Base-by-base conservation (phyloP, 2,797 vertebrate species). In the Peromyscus attwateri region DNA sequence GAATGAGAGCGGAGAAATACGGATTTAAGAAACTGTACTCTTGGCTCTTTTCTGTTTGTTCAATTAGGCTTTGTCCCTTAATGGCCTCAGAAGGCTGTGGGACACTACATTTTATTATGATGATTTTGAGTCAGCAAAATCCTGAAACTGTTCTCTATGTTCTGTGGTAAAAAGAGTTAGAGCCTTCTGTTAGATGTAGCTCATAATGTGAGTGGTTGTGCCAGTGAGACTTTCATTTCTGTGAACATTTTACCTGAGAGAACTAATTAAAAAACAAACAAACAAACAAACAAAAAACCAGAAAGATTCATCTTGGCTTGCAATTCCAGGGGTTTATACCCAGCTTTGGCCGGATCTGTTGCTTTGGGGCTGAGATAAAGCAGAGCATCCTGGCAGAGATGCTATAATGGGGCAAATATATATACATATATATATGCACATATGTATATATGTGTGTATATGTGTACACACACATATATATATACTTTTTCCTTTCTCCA, bases 101-200 rank as follows among this genome's bases (percentile, higher is more conserved):
- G 91, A 37, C 12, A 87, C 19, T 55, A 68, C 66, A 68, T 93
- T 92, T 83, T 80, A 66, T 88, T 92, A 17, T 73, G 73, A 60
- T 87, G 79, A 92, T 87, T 85, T 79, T 96, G 93, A 97, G 77
- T 95, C 88, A 94, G 52, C 88, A 94, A 88, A 92, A 55, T 46
- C 8, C 19, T 85, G 71, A 81, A 79, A 75, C 29, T 75, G 43
- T 70, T 94, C 52, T 77, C 1, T 71, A 29, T 57, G 27, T 2
- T 77, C 60, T 94, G 5, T 62, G n/a, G 12, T 46, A 40, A 37
- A 70, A 64, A 90, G 75, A 95, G 64, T 29, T 84, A 82, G 89
- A 77, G 6, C 6, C 64, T 91, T 80, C 25, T 43, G 77, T 43
- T 43, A 62, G 91, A 68, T 40, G 4, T 46, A 2, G 66, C 71